Conservation (phyloP, 2,797 vertebrate species). For the Notolepis coatsorum region DNA sequence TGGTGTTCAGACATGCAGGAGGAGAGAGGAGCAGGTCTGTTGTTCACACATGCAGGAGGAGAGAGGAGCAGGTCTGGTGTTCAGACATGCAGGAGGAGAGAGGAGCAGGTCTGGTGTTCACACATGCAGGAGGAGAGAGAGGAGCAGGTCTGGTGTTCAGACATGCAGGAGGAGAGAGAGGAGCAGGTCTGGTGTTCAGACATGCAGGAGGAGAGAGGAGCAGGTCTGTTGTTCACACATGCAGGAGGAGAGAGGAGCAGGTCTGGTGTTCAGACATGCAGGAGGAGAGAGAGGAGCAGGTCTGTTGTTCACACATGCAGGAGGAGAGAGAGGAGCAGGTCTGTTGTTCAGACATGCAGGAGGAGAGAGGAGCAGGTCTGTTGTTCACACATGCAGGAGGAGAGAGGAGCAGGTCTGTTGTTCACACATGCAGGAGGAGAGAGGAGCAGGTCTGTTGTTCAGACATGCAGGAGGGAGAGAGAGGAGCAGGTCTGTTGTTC, state of each 20-base stretch:
- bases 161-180: constrained; percentile 37
- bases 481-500: constrained; percentile 35
- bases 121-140: constrained; percentile 39
- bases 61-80: constrained; percentile 33
- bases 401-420: constrained; percentile 31
- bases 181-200: constrained; percentile 45
- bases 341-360: constrained; percentile 51
- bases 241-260: constrained; percentile 36
- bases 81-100: constrained; percentile 43
- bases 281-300: constrained; percentile 30
- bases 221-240: constrained; percentile 50
- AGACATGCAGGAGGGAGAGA: constrained; percentile 42
- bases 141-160: constrained; percentile 42
- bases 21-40: constrained; percentile 32
- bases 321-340: constrained; percentile 29
- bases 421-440: constrained; percentile 45
- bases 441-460: constrained; percentile 39
- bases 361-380: constrained; percentile 31
- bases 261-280: constrained; percentile 51
- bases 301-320: constrained; percentile 51
- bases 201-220: constrained; percentile 35
- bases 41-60: constrained; percentile 46
- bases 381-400: constrained; percentile 47
- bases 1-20: constrained; percentile 49
- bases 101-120: constrained; percentile 47